Evolutionary conservation across 2,888 invertebrate species (phyloP), one percentile per base, ranked within the genome.

Genomic region (Epistrophella euchroma): DNA sequence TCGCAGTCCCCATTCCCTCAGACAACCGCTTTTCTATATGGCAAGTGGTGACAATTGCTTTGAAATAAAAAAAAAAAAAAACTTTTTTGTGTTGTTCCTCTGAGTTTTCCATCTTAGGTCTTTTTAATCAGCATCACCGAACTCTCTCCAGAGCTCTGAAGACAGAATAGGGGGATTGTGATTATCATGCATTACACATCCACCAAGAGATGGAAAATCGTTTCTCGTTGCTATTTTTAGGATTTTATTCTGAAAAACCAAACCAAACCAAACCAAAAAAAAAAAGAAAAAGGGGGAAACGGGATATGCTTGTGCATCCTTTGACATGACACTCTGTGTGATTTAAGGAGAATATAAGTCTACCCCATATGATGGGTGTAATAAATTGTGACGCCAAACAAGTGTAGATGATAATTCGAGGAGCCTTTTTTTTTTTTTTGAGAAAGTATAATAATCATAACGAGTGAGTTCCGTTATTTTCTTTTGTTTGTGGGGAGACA

Each of bases 361-460:
- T 66, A 66, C 58, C 58, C 74, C 74, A 52, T 52, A 43, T 78
- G 77, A 86, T 74, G 73, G 43, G 86, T 74, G 76, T 86, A 82
- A 86, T 86, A 86, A 86, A 86, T 86, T 86, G 73, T 86, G 86
- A 86, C 86, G 58, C 86, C 86, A 82, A 68, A 86, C 86, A 86
- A 86, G 86, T 86, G 86, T 82, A 86, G 86, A 86, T 82, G 58
- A 71, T 74, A 66, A 78, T 82, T 76, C 43, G 35, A 32, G 32
- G 19, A 70, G 43, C 10, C 25, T 25, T 62, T 9, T 32, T 56
- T 28, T 32, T 56, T 32, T 56, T 58, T 58, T 56, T 17, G 5
- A 22, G 40, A 40, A 10, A 22, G 15, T 19, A 40, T 22, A 68
- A 47, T 50, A 52, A 50, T 50, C 66, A 68, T 68, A 64, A 50